Evolutionary conservation across 1,140 invertebrate genomes (phyloP), one percentile per base, ranked within the genome.

Genomic region (Plodia interpunctella): DNA sequence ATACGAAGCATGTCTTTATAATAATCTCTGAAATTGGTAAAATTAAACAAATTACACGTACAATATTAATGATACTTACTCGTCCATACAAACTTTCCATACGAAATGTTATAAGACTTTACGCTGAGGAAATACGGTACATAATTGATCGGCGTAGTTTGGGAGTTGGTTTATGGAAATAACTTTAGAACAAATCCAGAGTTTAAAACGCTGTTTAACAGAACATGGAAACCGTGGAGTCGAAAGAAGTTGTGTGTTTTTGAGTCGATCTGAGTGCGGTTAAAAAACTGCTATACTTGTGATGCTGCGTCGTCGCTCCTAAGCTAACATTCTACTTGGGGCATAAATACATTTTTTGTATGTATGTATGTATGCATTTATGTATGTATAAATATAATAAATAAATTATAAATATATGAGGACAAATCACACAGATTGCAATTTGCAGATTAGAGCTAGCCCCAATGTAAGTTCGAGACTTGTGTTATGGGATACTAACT

Each of bases 101-200:
- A 6, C 19, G 2, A n/a, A 25, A 13, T 15, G 19, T 53, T 18
- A 20, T 13, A 25, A 13, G 19, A n/a, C 20, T 25, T 53, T 25
- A 25, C 3, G 10, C 51, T 0, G 13, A 21, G 51, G 18, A 21
- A 44, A 25, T 53, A 53, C 28, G 21, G 19, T 53, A 5, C n/a
- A 25, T 25, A 53, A 21, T 53, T 53, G 51, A 15, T 25, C 21
- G 20, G 1, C 11, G 51, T 25, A 13, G 20, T 53, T n/a, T 53
- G 11, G 51, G 13, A 25, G 51, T 53, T 25, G 51, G 72, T 78
- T 80, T 78, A 78, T 76, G 77, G 68, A 78, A 80, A 80, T 80
- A 80, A 78, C 68, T 78, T 78, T 69, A 68, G 72, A 80, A 78
- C 78, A 78, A 80, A 80, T 80, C 75, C 66, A 35, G 66, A 73